Base-by-base conservation (phyloP, 2,888 invertebrate genomes). In the Drosophila kuntzei region DNA sequence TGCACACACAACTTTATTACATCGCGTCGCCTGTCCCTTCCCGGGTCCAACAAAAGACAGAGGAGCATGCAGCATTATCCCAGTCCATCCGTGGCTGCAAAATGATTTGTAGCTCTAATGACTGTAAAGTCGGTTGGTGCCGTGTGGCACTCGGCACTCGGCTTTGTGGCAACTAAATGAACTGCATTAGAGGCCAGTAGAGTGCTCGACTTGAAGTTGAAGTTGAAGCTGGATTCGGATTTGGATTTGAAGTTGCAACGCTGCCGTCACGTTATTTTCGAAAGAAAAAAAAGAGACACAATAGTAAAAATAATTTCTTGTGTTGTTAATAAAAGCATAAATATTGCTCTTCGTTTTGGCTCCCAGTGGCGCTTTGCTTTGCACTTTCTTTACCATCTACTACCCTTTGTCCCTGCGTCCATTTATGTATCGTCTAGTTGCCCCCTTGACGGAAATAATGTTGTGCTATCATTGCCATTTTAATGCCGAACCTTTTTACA, bases 21-120 rank as follows among this genome's bases (percentile, higher is more conserved):
- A 64, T 65, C 57, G 62, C 59, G 22, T 22, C 22, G 3, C 4
- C 5, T 53, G 76, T 79, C 77, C 80, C 83, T 76, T 71, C 27
- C 71, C 70, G 36, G n/a, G 20, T n/a, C 41, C 46, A 20, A 36
- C 16, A 53, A 43, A 36, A 46, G 47, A 32, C 22, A 4, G 20
- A 16, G 39, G 43, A 60, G 60, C 29, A 25, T 65, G 71, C 65
- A 51, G 57, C 75, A 67, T 50, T 49, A 59, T 66, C 39, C 63
- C 86, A 65, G 32, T n/a, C 67, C 49, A 73, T 51, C 46, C 61
- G 58, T 62, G 22, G 54, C 76, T 44, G 77, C 88, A 76, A 85
- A 89, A 89, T 85, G 84, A 85, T 89, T 85, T 85, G 87, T 89
- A 54, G 74, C 76, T 74, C 71, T 71, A 80, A 84, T 78, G 68